Percentiles rank a stretch among this genome's conserved stretches.
Evolutionary conservation across 2,797 vertebrate species (phyloP).

Genomic region (Oryzias dopingdopingensis): DNA sequence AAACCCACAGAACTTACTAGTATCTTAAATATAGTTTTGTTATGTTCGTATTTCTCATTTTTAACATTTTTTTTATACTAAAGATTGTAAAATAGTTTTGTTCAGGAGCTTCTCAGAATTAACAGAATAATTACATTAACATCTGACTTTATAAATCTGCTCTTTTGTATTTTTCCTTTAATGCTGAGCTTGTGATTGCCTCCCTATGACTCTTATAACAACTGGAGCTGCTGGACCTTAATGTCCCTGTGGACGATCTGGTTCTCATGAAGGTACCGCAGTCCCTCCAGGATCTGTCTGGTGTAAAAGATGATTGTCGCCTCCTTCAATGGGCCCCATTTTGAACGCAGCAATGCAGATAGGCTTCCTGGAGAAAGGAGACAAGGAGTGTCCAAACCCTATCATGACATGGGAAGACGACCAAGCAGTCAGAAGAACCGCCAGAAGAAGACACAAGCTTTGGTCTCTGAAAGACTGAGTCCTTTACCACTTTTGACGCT

Average conservation of each 20-base stretch:
- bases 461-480: conserved; percentile 6
- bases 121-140: no score
- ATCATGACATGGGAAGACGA: conserved; percentile 49
- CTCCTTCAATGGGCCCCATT: conserved; percentile 98
- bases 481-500: background rate
- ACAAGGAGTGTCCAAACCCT: conserved; percentile 50
- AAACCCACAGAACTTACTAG: no score
- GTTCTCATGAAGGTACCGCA: conserved; percentile 97
- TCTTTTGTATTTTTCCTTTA: no score
- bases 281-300: conserved; percentile 96
- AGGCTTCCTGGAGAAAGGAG: conserved; percentile 85
- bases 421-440: conserved; percentile 44
- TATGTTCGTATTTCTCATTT: no score
- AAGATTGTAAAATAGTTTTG: no score
- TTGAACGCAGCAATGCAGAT: conserved; percentile 92
- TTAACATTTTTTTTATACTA: no score
- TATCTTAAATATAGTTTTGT: no score
- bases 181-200: no score
- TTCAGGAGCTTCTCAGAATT: no score
- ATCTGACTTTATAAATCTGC: no score
- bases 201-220: no score
- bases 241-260: conserved; percentile 98
- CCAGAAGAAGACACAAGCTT: conserved; percentile 28
- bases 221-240: conserved; percentile 79
- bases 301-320: conserved; percentile 98